These are phyloP conservation scores for Drosophila kanapiae DNA, from an alignment of 1,140 invertebrate genomes.

Conservation along the genomic window DNA sequence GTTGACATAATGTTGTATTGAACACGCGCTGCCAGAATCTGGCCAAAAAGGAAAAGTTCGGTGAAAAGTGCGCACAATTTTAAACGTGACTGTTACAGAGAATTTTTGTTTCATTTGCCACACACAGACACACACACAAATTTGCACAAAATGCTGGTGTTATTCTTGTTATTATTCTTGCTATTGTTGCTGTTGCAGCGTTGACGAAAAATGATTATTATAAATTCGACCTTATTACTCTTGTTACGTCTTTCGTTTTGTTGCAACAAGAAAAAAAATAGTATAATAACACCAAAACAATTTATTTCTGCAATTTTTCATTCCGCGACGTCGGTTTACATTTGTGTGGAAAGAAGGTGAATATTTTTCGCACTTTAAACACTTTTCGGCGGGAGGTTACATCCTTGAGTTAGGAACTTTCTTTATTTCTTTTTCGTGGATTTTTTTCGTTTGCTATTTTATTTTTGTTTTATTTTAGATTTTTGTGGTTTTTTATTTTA, in stretches of 20 bases:
- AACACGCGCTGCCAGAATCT: slow-evolving; percentile 46
- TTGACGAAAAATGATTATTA: slow-evolving; percentile 80
- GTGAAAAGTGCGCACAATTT: slow-evolving; percentile 69
- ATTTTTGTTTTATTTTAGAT: neutral
- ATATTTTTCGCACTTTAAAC: slow-evolving; percentile 39
- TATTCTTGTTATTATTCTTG: slow-evolving; percentile 15
- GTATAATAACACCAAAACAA: slow-evolving; percentile 43
- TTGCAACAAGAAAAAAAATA: slow-evolving; percentile 26
- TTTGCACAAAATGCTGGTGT: slow-evolving; percentile 13
- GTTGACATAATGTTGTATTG: slow-evolving; percentile 58
- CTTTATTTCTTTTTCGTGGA: neutral
- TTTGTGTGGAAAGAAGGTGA: slow-evolving; percentile 32
- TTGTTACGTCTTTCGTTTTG: slow-evolving; percentile 78
- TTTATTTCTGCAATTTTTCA: slow-evolving; percentile 50
- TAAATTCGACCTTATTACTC: slow-evolving; percentile 83
- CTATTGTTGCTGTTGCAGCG: slow-evolving; percentile 36
- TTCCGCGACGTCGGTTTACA: slow-evolving; percentile 33
- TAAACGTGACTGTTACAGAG: slow-evolving; percentile 81
- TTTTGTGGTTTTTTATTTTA: slow-evolving; percentile 13
- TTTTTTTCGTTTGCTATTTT: neutral
- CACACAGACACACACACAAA: slow-evolving; percentile 55
- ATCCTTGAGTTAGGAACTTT: slow-evolving; percentile 35
- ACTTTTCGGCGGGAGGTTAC: slow-evolving; percentile 29
- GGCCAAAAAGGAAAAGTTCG: slow-evolving; percentile 32
- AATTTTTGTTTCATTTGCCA: slow-evolving; percentile 80